Percentiles rank a stretch among this genome's conserved stretches.
Conservation (phyloP, 2,113 vertebrate genomes). For the Ptyas mucosa region DNA sequence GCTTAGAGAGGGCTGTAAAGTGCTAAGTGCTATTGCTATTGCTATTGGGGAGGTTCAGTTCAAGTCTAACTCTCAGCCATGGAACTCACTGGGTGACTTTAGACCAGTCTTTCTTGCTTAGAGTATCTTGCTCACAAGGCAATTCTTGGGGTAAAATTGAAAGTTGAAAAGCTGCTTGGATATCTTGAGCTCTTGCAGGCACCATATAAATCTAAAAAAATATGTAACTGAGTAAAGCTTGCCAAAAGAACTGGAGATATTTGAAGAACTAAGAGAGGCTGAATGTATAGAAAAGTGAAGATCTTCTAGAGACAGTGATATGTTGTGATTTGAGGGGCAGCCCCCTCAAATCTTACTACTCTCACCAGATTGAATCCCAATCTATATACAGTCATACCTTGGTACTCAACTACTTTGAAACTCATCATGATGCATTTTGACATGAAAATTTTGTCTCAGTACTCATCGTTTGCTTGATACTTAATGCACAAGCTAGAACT, state of each 20-base stretch:
- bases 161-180: not conserved
- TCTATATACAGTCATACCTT: not conserved
- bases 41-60: not conserved
- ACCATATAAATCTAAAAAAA: not conserved
- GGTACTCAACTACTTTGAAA: not conserved
- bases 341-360: not conserved
- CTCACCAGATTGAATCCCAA: not conserved
- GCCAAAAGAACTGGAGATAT: not conserved
- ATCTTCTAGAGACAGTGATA: not conserved
- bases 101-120: not conserved
- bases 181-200: not conserved
- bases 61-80: not conserved
- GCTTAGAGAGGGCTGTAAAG: too few relatives aligned
- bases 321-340: not conserved
- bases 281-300: not conserved
- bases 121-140: not conserved
- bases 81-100: not conserved
- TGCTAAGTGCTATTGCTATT: too few relatives aligned
- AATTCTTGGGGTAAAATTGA: not conserved
- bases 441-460: not conserved
- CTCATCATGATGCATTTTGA: too few relatives aligned
- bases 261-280: not conserved
- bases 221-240: not conserved
- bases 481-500: too few relatives aligned
- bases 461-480: too few relatives aligned